Base-by-base conservation (phyloP, 2,888 invertebrate species). In the Fragum whitleyi region DNA sequence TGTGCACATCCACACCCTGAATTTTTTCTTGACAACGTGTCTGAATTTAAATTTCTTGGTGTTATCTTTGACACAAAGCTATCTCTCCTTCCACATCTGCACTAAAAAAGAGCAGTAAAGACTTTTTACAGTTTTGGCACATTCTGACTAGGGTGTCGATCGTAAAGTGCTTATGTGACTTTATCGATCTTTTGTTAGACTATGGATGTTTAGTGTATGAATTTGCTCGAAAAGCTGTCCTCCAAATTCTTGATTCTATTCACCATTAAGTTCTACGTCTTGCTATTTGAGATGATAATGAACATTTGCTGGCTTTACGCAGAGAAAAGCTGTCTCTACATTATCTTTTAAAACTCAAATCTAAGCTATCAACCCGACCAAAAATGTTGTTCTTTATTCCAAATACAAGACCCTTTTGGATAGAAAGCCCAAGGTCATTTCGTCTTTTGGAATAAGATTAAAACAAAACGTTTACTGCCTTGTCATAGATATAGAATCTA, bases 251-350 rank as follows among this genome's bases (percentile, higher is more conserved):
- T 9, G 74, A 86, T 51, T 32, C 81, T 26, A 61, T 83, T 7
- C 86, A 86, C n/a, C 11, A 83, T 32, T 74, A 85, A 62, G 83
- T 74, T n/a, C 42, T 83, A 2, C 70, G 79, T 42, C 67, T 82
- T 14, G 70, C 68, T 23, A 42, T 80, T 6, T 70, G 74, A 36
- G 80, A 76, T 21, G 73, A 73, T 2, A 47, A 69, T 53, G 76
- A 76, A 42, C 76, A 36, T 19, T 75, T 72, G 0, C 47, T 75
- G n/a, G 19, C 19, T 26, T 32, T 51, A 19, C n/a, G n/a, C n/a
- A n/a, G n/a, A n/a, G n/a, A n/a, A n/a, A n/a, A n/a, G n/a, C n/a
- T n/a, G n/a, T n/a, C n/a, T n/a, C n/a, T n/a, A n/a, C n/a, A n/a
- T n/a, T n/a, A n/a, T n/a, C n/a, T n/a, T n/a, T n/a, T n/a, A 19